These are phyloP conservation scores for Neolamprologus brichardi DNA, from an alignment of 2,113 vertebrate species.

Conservation along the genomic window DNA sequence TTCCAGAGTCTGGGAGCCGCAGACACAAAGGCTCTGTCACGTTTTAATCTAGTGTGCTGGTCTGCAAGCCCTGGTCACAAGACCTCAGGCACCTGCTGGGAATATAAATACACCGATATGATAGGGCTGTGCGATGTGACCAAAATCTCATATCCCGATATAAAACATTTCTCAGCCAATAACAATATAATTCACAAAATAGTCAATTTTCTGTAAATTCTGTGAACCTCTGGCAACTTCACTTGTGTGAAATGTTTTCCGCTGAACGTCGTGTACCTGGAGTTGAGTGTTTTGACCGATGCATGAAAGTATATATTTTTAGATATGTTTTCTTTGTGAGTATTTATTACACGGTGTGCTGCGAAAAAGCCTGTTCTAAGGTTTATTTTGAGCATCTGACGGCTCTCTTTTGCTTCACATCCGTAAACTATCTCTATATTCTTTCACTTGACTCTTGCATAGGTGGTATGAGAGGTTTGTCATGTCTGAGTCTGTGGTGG, in stretches of 20 bases:
- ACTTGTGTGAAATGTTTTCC: background rate
- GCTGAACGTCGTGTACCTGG: fast-evolving
- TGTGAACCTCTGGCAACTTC: fast-evolving
- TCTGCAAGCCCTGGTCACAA: background rate
- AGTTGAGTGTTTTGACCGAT: background rate
- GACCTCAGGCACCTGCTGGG: background rate
- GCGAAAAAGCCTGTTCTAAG: background rate
- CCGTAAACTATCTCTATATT: background rate
- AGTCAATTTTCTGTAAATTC: background rate
- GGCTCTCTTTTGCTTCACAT: background rate
- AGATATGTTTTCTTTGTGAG: background rate
- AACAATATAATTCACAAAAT: background rate
- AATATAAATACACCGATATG: background rate
- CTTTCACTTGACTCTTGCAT: background rate
- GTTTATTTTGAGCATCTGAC: background rate
- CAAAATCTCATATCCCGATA: background rate
- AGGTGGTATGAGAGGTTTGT: background rate
- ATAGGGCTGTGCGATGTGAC: background rate
- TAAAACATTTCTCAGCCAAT: background rate
- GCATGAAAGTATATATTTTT: background rate
- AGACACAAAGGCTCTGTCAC: background rate
- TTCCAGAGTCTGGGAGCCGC: background rate
- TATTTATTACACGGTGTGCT: background rate
- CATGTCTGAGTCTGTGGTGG: background rate
- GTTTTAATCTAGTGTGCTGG: background rate